Base-by-base conservation (phyloP, 2,888 invertebrate species). In the Tetranychus piercei region DNA sequence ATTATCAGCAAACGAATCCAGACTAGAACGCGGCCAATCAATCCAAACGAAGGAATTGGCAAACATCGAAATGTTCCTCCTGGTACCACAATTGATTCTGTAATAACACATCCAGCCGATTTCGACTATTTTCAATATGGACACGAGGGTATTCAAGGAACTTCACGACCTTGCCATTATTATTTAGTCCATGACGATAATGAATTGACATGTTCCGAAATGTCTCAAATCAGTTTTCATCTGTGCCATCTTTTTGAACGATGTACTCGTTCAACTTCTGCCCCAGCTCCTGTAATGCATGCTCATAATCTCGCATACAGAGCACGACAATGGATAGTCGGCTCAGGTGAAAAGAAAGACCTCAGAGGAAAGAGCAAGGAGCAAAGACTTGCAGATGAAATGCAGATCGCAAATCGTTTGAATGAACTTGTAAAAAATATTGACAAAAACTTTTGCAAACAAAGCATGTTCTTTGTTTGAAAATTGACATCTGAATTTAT, bases 31-130 rank as follows among this genome's bases (percentile, higher is more conserved):
- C 3, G 34, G 34, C 76, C 76, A 1, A 15, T 44, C 4, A 44
- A 75, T 44, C 9, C n/a, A 6, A 15, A 15, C 11, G 72, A 76
- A 3, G 76, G 75, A 3, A 64, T 75, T 11, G 73, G 70, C 34
- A 34, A 4, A 34, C 34, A 34, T 34, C 4, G 34, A 34, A 65
- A 65, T 6, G n/a, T 65, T 65, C 15, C 15, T 65, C 65, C 65
- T 65, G 65, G 65, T 65, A 65, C 65, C n/a, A 18, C n/a, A n/a
- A 65, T 65, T 3, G n/a, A 65, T n/a, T 18, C 15, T 0, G 6
- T 18, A 5, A 65, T 18, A 65, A 65, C n/a, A 5, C 18, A 18
- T 65, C 15, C 15, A 65, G 1, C 65, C n/a, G 65, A 65, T 65
- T 18, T 15, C 15, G 65, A 65, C 15, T 65, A 18, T 65, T 65